phyloP scores from a whole-genome alignment of 2,888 invertebrate species.

The Scaptomyza parva region DNA sequence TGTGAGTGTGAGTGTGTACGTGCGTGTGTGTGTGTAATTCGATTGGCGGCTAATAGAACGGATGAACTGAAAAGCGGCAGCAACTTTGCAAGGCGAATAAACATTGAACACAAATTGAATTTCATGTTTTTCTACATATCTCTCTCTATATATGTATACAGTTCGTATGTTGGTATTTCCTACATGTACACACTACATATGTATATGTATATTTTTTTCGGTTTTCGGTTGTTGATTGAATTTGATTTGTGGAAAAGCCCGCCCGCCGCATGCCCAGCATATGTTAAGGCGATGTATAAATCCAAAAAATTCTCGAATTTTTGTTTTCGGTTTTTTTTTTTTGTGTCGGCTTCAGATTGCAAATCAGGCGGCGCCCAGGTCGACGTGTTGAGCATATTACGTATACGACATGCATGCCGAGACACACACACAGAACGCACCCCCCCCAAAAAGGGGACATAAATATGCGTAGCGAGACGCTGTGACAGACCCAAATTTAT shows the following conservation, averaged over 20 bases:
- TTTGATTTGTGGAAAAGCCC: slow-evolving; percentile 37
- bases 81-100: slow-evolving; percentile 46
- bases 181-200: no score
- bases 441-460: slow-evolving; percentile 33
- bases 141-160: neutral
- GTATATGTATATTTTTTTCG: neutral
- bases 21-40: slow-evolving; percentile 43
- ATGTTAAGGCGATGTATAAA: neutral
- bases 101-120: slow-evolving; percentile 62
- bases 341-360: slow-evolving; percentile 17
- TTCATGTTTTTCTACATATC: slow-evolving; percentile 44
- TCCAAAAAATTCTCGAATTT: slow-evolving; percentile 1
- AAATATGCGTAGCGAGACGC: slow-evolving; percentile 63
- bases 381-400: slow-evolving; percentile 75
- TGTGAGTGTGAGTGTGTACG: no score
- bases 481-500: slow-evolving; percentile 72
- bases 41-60: slow-evolving; percentile 56
- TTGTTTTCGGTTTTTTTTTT: neutral
- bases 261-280: slow-evolving; percentile 16
- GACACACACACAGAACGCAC: no score
- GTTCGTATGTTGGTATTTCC: neutral
- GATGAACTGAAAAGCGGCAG: neutral
- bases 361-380: slow-evolving; percentile 23
- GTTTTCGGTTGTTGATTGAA: slow-evolving; percentile 47
- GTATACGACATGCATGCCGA: no score